These are phyloP conservation scores for Argyrosomus regius DNA, from an alignment of 2,797 vertebrate genomes.

Conservation along the genomic window DNA sequence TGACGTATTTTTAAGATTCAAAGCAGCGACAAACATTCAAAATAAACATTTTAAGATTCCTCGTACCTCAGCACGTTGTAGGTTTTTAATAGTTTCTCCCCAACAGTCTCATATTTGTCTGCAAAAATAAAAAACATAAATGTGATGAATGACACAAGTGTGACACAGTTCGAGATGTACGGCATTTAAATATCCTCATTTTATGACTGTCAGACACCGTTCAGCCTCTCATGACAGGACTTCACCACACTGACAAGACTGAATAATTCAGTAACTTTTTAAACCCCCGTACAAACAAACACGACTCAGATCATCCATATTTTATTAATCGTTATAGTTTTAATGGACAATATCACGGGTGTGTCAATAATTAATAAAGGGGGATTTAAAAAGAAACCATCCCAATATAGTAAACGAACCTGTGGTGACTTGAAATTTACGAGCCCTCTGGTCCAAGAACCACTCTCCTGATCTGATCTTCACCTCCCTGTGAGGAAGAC, in stretches of 20 bases:
- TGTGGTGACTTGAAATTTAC: slow-evolving; percentile 90
- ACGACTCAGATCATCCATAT: slow-evolving; percentile 14
- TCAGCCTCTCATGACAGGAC: not conserved
- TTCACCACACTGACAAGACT: slow-evolving; percentile 3
- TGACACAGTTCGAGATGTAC: not conserved
- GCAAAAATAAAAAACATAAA: slow-evolving; percentile 55
- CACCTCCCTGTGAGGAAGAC: slow-evolving; percentile 86
- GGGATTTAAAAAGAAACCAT: not conserved
- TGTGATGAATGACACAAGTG: not conserved
- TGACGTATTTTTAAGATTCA: not conserved
- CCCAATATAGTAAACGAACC: slow-evolving; percentile 77
- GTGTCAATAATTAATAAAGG: slow-evolving; percentile 25
- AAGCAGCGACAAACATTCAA: not conserved
- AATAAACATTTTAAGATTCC: not conserved
- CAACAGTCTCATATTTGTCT: slow-evolving; percentile 89
- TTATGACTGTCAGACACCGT: not conserved
- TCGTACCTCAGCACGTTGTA: slow-evolving; percentile 88
- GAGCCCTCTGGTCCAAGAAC: slow-evolving; percentile 92
- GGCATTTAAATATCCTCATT: not conserved
- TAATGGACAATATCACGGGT: not conserved
- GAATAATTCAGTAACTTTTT: slow-evolving; percentile 33
- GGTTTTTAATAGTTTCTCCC: slow-evolving; percentile 89
- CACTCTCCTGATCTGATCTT: slow-evolving; percentile 94
- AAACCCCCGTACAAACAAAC: slow-evolving; percentile 12
- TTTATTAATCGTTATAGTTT: slow-evolving; percentile 21